Conservation (phyloP, 2,888 invertebrate species). For the Amphimallon solstitiale region DNA sequence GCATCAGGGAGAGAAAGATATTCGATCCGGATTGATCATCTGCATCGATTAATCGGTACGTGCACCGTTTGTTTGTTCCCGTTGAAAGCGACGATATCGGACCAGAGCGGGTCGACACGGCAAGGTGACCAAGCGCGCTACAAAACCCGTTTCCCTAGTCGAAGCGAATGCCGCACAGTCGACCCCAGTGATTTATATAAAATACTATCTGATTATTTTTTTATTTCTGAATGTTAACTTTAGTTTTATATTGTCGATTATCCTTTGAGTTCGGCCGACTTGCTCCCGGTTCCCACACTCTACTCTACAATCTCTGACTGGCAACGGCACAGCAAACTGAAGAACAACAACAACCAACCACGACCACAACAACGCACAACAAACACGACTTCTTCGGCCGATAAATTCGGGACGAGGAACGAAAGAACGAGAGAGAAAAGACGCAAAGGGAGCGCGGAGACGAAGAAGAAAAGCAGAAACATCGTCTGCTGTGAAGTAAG, state of each 20-base stretch:
- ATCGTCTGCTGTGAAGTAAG: slow-evolving; percentile 4
- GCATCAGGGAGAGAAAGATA: background rate
- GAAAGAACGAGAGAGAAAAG: slow-evolving; percentile 11
- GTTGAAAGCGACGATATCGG: slow-evolving; percentile 27
- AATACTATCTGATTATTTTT: slow-evolving; percentile 62
- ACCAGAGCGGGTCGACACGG: slow-evolving; percentile 15
- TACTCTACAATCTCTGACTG: slow-evolving; percentile 1
- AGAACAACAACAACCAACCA: slow-evolving; percentile 14
- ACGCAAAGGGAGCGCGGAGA: background rate
- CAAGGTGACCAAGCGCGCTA: slow-evolving; percentile 31
- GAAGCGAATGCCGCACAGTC: slow-evolving; percentile 15
- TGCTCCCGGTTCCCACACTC: slow-evolving; percentile 62
- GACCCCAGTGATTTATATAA: slow-evolving; percentile 62
- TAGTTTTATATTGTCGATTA: slow-evolving; percentile 65
- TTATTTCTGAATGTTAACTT: slow-evolving; percentile 63
- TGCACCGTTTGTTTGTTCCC: background rate
- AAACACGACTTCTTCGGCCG: slow-evolving; percentile 14
- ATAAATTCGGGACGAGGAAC: slow-evolving; percentile 30
- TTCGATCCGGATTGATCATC: slow-evolving; percentile 16
- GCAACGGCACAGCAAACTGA: slow-evolving; percentile 6
- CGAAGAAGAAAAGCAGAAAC: background rate
- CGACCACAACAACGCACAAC: slow-evolving; percentile 6
- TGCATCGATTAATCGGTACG: slow-evolving; percentile 24
- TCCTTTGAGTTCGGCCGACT: slow-evolving; percentile 61
- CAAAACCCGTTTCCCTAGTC: slow-evolving; percentile 31